phyloP scores from a whole-genome alignment of 1,140 invertebrate genomes.

The Lepidurus couesii region DNA sequence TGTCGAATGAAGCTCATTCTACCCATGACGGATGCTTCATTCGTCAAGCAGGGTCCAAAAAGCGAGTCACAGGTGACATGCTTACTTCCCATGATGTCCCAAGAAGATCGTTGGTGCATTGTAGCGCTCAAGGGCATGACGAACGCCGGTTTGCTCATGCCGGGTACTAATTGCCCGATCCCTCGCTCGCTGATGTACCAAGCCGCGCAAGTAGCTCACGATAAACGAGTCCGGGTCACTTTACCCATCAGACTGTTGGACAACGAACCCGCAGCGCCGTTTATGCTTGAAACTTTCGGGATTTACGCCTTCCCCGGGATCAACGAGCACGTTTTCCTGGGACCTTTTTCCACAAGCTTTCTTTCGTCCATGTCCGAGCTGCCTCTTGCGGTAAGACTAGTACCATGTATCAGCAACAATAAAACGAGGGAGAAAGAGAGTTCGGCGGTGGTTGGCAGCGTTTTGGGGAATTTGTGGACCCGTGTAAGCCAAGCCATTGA shows the following conservation, averaged over 20 bases:
- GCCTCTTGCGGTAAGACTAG: background rate
- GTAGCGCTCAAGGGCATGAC: background rate
- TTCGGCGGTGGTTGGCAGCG: background rate
- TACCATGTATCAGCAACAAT: background rate
- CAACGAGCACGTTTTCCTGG: constrained; percentile 25
- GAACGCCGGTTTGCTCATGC: background rate
- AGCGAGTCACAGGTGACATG: background rate
- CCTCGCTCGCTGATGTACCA: background rate
- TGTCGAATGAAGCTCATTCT: background rate
- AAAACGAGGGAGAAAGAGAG: background rate
- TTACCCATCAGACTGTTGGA: background rate
- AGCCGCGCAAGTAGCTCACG: background rate
- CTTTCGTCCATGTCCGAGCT: background rate
- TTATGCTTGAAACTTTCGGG: constrained; percentile 10
- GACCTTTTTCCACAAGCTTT: constrained; percentile 15
- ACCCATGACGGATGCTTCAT: background rate
- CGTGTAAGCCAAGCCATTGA: background rate
- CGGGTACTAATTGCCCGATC: background rate
- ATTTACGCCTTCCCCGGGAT: constrained; percentile 17
- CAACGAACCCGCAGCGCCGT: background rate
- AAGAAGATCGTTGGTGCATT: background rate
- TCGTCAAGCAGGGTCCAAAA: background rate
- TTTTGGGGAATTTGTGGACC: background rate
- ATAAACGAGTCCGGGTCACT: background rate
- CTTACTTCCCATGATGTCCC: background rate